Conservation (phyloP, 2,113 vertebrate species). For the Columba livia region DNA sequence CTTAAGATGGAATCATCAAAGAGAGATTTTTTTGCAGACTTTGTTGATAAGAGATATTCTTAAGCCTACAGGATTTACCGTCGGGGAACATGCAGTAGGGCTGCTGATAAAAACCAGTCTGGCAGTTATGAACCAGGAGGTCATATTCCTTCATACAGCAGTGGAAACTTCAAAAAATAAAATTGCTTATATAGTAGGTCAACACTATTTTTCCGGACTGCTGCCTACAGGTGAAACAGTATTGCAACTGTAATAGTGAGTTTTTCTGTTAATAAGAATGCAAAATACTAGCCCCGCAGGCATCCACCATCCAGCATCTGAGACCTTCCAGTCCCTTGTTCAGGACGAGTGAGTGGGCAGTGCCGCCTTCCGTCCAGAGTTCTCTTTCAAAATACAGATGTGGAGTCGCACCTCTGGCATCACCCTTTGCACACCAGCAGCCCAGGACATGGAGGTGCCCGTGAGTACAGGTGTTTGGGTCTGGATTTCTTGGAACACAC, state of each 20-base stretch:
- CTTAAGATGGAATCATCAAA: neutral
- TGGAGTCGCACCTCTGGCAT: neutral
- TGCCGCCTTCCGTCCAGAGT: neutral
- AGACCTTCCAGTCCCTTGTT: neutral
- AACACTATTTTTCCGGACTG: neutral
- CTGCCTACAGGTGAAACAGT: neutral
- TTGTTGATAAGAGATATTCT: neutral
- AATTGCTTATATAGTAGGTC: neutral
- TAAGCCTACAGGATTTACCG: neutral
- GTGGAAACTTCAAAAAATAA: neutral
- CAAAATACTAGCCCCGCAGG: neutral
- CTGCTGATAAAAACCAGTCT: neutral
- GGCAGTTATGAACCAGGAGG: neutral
- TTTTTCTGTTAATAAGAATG: neutral
- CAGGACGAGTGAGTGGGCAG: neutral
- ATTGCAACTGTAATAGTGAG: neutral
- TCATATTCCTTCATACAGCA: neutral
- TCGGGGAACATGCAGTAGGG: neutral
- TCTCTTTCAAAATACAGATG: neutral
- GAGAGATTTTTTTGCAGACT: neutral
- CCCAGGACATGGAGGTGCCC: neutral
- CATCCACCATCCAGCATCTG: neutral
- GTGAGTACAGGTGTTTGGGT: accelerated
- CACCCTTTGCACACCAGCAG: neutral
- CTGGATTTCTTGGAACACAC: neutral